A percentile compares a stretch with the other conserved stretches of the same genome.
phyloP scores from a whole-genome alignment of 2,888 invertebrate species.

The Cepaea hortensis region DNA sequence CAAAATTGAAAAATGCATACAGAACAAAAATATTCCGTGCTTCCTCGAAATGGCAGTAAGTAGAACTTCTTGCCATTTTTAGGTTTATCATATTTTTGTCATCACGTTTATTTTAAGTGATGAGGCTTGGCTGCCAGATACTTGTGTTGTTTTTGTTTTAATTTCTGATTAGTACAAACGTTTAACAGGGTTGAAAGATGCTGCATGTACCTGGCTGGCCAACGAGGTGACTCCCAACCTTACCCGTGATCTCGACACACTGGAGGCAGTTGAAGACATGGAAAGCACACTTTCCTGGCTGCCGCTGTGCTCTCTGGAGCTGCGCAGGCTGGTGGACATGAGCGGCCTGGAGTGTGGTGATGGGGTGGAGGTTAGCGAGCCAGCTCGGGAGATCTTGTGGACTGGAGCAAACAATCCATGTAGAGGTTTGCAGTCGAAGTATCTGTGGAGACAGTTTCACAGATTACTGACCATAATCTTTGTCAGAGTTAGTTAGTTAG shows the following conservation, averaged over 20 bases:
- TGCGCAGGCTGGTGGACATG: conserved; percentile 62
- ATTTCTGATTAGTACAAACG: neutral
- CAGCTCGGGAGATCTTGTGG: conserved; percentile 83
- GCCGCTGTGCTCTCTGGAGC: conserved; percentile 77
- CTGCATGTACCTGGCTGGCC: conserved; percentile 72
- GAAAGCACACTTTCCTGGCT: conserved; percentile 90
- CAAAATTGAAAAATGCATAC: too few species aligned
- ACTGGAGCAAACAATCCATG: conserved; percentile 95
- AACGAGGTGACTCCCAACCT: conserved; percentile 86
- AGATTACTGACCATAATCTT: too few species aligned
- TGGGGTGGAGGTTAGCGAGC: conserved; percentile 55
- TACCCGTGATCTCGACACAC: conserved; percentile 81
- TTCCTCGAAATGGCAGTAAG: too few species aligned
- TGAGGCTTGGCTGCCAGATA: too few species aligned
- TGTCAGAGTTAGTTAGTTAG: too few species aligned
- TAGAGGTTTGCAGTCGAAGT: conserved; percentile 93
- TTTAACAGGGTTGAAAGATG: conserved; percentile 55
- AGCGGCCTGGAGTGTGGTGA: conserved; percentile 61
- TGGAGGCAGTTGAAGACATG: conserved; percentile 80
- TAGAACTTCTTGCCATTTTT: too few species aligned
- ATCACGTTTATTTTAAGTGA: too few species aligned
- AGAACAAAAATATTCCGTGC: too few species aligned
- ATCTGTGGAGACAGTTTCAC: conserved; percentile 78
- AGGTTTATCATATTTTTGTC: too few species aligned
- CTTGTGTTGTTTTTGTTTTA: too few species aligned